Base-by-base conservation (phyloP, 2,113 vertebrate species). In the Salvelinus fontinalis region DNA sequence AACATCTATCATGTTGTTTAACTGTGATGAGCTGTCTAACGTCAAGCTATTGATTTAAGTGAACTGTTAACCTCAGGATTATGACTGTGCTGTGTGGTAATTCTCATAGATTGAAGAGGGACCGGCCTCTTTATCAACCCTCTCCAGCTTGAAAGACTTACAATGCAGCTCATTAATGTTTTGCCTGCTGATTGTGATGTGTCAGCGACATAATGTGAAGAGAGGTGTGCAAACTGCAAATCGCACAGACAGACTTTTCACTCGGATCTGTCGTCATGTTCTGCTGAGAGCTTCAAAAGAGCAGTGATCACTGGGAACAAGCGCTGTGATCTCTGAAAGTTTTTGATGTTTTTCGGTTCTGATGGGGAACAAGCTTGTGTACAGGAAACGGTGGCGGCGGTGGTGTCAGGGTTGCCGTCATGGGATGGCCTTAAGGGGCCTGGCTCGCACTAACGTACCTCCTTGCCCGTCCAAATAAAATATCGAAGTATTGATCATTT, bases 81-180 rank as follows among this genome's bases (percentile, higher is more conserved):
- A 76, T 64, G 65, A 74, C 73, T 73, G 74, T 72, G 65, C 68
- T 69, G 18, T 79, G 70, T 67, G 31, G 73, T 66, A 29, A 79
- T 48, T 73, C 29, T 66, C 26, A 54, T 62, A n/a, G 73, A 65
- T 79, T 82, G 64, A 73, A 57, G 72, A 51, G 16, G 16, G 31
- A 4, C 16, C 6, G 4, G 59, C 26, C 31, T 24, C n/a, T 74
- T 73, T 74, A 79, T 82, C 76, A 71, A 27, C 16, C 0, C 48
- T 65, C 4, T 13, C 29, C 74, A 79, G 77, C 57, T 68, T 68
- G 75, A 49, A 39, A 11, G 8, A 14, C 18, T 72, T 3, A 4
- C 20, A 16, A 0, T 6, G 24, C 57, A 11, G 16, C 59, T n/a
- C 75, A 8, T 71, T 51, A 67, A 76, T 64, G 75, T 71, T 62